Evolutionary conservation across 2,888 invertebrate genomes (phyloP).

Genomic region (Ceramica pisi): DNA sequence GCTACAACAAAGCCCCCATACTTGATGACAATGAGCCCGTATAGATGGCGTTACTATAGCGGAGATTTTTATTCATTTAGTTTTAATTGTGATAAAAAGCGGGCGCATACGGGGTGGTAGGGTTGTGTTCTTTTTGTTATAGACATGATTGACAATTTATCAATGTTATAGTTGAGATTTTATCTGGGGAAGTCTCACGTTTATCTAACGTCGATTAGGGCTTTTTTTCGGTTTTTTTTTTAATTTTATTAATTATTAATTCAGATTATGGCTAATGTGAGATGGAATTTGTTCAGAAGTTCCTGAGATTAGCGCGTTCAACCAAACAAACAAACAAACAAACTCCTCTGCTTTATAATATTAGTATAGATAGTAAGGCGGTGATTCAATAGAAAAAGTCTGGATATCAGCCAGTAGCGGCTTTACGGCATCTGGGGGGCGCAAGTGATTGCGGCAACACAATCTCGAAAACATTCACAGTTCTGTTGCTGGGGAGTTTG

Average conservation of each 20-base stretch:
- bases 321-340: too few relatives aligned
- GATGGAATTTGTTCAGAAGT: too few relatives aligned
- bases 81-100: constrained; percentile 65
- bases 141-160: constrained; percentile 56
- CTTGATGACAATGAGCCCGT: constrained; percentile 70
- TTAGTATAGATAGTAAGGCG: too few relatives aligned
- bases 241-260: too few relatives aligned
- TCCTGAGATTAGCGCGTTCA: too few relatives aligned
- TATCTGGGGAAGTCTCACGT: constrained; percentile 47
- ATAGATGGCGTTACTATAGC: constrained; percentile 67
- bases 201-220: constrained; percentile 8
- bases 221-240: background rate
- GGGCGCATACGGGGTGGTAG: constrained; percentile 59
- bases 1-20: constrained; percentile 64
- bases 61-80: constrained; percentile 75
- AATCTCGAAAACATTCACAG: too few relatives aligned
- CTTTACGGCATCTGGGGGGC: too few relatives aligned
- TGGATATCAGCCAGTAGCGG: too few relatives aligned
- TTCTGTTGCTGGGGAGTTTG: too few relatives aligned
- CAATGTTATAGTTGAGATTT: constrained; percentile 41
- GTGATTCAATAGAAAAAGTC: too few relatives aligned
- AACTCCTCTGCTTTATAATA: too few relatives aligned
- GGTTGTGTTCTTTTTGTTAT: constrained; percentile 53
- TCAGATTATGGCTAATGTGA: background rate
- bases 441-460: too few relatives aligned